These are phyloP conservation scores for Artibeus jamaicensis DNA, from an alignment of 2,797 vertebrate genomes.

Conservation along the genomic window DNA sequence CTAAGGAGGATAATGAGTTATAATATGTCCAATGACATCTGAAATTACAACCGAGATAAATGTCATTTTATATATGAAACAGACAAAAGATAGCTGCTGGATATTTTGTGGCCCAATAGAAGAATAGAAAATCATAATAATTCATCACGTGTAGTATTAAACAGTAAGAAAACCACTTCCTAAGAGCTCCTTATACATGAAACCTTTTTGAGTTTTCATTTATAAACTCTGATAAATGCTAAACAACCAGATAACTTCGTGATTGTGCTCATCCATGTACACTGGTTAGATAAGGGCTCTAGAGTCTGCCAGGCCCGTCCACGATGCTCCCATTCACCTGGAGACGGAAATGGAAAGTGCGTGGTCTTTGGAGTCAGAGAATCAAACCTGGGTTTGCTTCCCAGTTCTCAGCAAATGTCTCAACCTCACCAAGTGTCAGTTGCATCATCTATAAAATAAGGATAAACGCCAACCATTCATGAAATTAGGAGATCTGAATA, in stretches of 20 bases:
- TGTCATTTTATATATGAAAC: slow-evolving; percentile 8
- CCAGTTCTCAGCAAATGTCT: background rate
- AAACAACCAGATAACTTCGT: background rate
- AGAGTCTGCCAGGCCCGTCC: background rate
- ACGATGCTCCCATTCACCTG: background rate
- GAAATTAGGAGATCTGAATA: background rate
- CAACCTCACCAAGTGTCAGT: background rate
- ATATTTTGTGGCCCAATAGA: background rate
- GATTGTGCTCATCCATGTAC: background rate
- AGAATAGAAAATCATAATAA: background rate
- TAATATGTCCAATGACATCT: background rate
- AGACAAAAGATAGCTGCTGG: background rate
- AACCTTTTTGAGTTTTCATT: background rate
- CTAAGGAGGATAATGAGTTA: background rate
- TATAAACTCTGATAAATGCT: background rate
- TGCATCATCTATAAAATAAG: background rate
- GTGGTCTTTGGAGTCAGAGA: background rate
- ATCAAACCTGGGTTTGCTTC: background rate
- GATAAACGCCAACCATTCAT: background rate
- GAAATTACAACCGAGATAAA: background rate
- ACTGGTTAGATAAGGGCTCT: background rate
- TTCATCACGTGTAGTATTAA: background rate
- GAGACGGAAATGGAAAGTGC: background rate
- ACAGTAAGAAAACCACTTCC: background rate
- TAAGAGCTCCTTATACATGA: background rate